These are phyloP conservation scores for Patiria pectinifera DNA, from an alignment of 53 echinoderm and acorn worm genomes.

Conservation along the genomic window DNA sequence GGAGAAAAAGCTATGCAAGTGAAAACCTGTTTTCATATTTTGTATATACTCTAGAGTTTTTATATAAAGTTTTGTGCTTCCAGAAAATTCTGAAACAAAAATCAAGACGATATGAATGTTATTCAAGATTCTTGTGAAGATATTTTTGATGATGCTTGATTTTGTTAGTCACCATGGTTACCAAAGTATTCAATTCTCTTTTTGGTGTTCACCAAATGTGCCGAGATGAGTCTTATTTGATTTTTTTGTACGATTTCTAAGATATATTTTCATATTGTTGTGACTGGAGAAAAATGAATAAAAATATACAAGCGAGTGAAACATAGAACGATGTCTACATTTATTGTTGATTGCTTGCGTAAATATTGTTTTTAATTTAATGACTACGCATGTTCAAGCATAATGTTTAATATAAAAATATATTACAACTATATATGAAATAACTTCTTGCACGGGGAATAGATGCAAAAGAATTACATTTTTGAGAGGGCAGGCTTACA, in stretches of 20 bases:
- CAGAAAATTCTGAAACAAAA: conserved; percentile 34
- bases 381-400: no score
- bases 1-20: conserved; percentile 42
- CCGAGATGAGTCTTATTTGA: not conserved
- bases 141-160: not conserved
- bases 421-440: no score
- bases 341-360: not conserved
- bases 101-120: not conserved
- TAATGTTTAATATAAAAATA: no score
- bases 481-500: no score
- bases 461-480: no score
- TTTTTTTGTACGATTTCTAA: conserved; percentile 55
- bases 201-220: conserved; percentile 28
- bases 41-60: conserved; percentile 56
- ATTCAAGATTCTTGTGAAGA: not conserved
- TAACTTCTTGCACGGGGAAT: no score
- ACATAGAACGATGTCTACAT: not conserved
- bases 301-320: conserved; percentile 26
- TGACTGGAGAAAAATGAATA: conserved; percentile 17
- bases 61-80: conserved; percentile 50
- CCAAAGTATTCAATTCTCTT: conserved; percentile 43
- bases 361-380: no score
- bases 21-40: not conserved
- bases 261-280: conserved; percentile 52
- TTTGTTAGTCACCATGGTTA: conserved; percentile 10